Conservation (phyloP, 2,113 vertebrate species). For the Gulo gulo region DNA sequence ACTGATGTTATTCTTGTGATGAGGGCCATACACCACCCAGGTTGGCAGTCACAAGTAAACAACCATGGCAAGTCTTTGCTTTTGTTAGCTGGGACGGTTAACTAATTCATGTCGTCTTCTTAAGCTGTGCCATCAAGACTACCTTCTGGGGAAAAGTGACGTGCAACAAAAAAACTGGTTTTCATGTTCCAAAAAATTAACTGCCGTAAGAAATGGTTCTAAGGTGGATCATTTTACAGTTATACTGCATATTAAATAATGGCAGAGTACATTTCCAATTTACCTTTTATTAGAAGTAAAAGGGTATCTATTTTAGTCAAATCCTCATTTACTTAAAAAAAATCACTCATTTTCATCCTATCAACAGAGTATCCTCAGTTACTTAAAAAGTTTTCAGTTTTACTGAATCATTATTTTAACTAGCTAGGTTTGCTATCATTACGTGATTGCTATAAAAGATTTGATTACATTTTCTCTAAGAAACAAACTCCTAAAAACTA, state of each 20-base stretch:
- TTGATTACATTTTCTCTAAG: neutral
- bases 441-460: neutral
- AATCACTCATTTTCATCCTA: neutral
- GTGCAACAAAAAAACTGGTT: neutral
- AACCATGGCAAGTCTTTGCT: neutral
- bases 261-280: neutral
- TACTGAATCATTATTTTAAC: neutral
- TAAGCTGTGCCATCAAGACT: neutral
- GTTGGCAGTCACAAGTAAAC: neutral
- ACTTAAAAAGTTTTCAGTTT: neutral
- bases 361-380: neutral
- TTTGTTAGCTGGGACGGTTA: neutral
- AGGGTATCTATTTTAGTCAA: neutral
- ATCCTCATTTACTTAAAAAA: neutral
- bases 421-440: neutral
- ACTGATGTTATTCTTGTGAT: neutral
- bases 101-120: neutral
- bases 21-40: neutral
- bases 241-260: neutral
- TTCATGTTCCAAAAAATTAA: neutral
- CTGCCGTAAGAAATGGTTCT: neutral
- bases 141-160: neutral
- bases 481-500: neutral
- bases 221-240: neutral
- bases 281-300: neutral